Conservation (phyloP, 2,797 vertebrate species). For the Pygocentrus nattereri region DNA sequence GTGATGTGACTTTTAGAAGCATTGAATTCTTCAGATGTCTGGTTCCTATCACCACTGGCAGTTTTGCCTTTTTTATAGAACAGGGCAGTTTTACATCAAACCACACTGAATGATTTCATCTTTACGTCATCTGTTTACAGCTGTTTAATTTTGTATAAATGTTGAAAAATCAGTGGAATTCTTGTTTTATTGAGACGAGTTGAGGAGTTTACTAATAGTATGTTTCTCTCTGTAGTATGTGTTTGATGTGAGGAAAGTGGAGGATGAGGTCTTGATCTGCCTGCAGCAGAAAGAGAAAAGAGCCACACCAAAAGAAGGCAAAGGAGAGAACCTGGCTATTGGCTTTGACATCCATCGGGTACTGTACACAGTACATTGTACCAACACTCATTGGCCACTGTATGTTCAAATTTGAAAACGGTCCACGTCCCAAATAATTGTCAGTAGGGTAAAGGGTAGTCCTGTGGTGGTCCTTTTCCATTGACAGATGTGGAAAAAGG, state of each 20-base stretch:
- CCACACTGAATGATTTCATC: no score
- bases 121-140: no score
- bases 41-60: no score
- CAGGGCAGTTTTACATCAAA: no score
- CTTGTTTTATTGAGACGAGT: not conserved
- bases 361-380: conserved; percentile 18
- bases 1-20: no score
- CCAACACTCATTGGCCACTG: not conserved
- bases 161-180: not conserved
- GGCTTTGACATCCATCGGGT: conserved; percentile 96
- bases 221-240: conserved; percentile 77
- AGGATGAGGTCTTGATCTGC: conserved; percentile 91
- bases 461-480: not conserved
- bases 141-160: no score
- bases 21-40: no score
- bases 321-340: conserved; percentile 93
- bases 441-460: not conserved
- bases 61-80: no score
- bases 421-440: not conserved
- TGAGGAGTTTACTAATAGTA: not conserved
- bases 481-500: not conserved
- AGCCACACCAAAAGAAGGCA: conserved; percentile 84
- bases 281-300: conserved; percentile 94
- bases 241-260: conserved; percentile 92
- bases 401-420: not conserved